Evolutionary conservation across 2,113 vertebrate species (phyloP), one percentile per base, ranked within the genome.

Genomic region (Calcarius ornatus): DNA sequence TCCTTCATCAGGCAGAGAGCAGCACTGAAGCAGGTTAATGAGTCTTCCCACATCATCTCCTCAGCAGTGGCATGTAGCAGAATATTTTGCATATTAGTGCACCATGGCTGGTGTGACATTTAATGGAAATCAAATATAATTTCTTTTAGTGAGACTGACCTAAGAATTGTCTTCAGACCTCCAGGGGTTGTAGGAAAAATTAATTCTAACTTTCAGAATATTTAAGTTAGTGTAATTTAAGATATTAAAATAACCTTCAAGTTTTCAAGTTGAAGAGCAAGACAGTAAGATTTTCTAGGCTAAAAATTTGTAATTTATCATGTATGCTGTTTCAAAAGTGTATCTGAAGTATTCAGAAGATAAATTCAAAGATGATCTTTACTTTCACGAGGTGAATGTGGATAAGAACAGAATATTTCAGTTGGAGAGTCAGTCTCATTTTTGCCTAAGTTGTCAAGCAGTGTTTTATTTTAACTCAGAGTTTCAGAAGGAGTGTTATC

Each of bases 181-280:
- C 65, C 33, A 65, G 33, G 30, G 30, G 23, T 92, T 68, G 35
- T 18, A 33, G 69, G 22, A 96, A 81, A 95, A 81, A 90, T 35
- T 83, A 77, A 93, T 80, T 94, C 38, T 66, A 81, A 85, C 53
- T 89, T 94, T 81, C 56, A 54, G 84, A 84, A 83, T 35, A 35
- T 85, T 92, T 64, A 54, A 90, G 18, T 91, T 80, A 88, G 53
- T 45, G 59, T 40, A 95, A 81, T 92, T 90, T 59, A 61, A 83
- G 20, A 77, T 92, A 88, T 80, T 96, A 91, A 96, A 88, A 38
- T n/a, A 83, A 92, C n/a, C 51, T 94, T 89, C 43, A 65, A 91
- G 48, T 23, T 93, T 80, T 84, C 71, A 63, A 57, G 38, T 53
- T 15, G 51, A 88, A 79, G 35, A 86, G n/a, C 4, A 64, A 53